Evolutionary conservation across 2,797 vertebrate species (phyloP).

Genomic region (Diplodus puntazzo): DNA sequence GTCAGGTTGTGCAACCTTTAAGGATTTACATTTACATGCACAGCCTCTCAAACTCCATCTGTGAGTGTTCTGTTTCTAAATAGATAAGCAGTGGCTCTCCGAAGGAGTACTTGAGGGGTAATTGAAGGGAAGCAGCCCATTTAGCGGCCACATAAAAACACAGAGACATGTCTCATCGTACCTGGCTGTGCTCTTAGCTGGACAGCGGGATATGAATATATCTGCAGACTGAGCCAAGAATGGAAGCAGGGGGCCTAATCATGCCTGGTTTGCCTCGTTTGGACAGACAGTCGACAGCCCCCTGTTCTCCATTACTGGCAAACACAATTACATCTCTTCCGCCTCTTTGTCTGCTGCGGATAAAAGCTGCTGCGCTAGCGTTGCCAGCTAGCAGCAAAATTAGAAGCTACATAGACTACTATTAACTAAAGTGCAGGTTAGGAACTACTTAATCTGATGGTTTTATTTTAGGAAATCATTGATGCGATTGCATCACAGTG

Average conservation of each 20-base stretch:
- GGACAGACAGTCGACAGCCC: conserved; percentile 75
- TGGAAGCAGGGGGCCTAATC: conserved; percentile 74
- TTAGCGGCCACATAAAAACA: conserved; percentile 64
- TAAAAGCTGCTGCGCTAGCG: conserved; percentile 53
- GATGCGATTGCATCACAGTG: conserved; percentile 12
- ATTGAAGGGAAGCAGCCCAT: conserved; percentile 75
- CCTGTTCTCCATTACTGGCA: conserved; percentile 80
- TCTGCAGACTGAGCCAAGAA: conserved; percentile 66
- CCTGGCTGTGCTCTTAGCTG: conserved; percentile 61
- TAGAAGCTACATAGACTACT: conserved; percentile 43
- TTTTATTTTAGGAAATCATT: conserved; percentile 46
- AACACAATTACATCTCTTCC: conserved; percentile 83
- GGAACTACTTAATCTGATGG: conserved; percentile 16
- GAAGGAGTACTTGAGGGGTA: conserved; percentile 68
- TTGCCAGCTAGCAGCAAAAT: conserved; percentile 59
- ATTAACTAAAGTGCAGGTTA: conserved; percentile 52
- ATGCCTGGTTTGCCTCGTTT: conserved; percentile 79
- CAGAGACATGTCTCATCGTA: conserved; percentile 47
- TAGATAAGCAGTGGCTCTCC: conserved; percentile 59
- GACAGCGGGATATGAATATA: conserved; percentile 58
- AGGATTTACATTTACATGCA: not conserved
- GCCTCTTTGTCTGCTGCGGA: conserved; percentile 66
- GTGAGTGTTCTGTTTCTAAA: conserved; percentile 52
- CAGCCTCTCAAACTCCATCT: conserved; percentile 23
- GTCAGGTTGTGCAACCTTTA: not conserved